These are phyloP conservation scores for Poeciliopsis retropinna DNA, from an alignment of 2,113 vertebrate species.

Conservation along the genomic window DNA sequence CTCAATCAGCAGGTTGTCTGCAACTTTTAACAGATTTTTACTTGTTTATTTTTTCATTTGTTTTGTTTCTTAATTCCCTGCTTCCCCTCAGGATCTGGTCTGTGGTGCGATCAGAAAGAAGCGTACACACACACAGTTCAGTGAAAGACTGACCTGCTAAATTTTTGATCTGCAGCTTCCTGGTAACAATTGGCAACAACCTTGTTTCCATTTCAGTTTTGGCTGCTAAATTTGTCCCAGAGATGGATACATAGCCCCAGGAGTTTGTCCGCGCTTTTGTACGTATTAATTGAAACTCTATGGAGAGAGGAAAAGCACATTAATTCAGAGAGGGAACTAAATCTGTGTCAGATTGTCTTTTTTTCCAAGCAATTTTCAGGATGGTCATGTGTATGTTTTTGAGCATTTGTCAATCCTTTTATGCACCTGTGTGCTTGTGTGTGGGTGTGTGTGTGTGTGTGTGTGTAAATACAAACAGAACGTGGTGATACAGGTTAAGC, in stretches of 20 bases:
- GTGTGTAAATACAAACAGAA: background rate
- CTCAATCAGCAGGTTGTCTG: background rate
- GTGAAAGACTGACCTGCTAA: constrained; percentile 12
- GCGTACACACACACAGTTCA: background rate
- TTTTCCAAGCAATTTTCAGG: no score
- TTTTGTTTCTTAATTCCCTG: background rate
- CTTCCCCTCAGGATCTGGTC: background rate
- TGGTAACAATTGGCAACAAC: constrained; percentile 57
- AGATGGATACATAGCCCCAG: constrained; percentile 64
- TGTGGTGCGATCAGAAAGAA: background rate
- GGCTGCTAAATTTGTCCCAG: constrained; percentile 66
- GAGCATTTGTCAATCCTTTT: background rate
- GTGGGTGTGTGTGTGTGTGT: no score
- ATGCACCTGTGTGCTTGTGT: background rate
- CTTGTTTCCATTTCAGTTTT: constrained; percentile 67
- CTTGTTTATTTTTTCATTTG: background rate
- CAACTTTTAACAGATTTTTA: background rate
- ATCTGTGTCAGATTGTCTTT: no score
- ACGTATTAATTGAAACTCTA: constrained; percentile 52
- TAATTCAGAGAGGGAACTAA: no score
- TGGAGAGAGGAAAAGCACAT: constrained; percentile 12
- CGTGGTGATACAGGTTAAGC: constrained; percentile 7
- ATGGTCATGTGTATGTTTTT: background rate
- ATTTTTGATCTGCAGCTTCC: constrained; percentile 56
- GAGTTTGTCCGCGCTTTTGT: constrained; percentile 44